These are phyloP conservation scores for Heptranchias perlo DNA, from an alignment of 2,113 vertebrate genomes.

Conservation along the genomic window DNA sequence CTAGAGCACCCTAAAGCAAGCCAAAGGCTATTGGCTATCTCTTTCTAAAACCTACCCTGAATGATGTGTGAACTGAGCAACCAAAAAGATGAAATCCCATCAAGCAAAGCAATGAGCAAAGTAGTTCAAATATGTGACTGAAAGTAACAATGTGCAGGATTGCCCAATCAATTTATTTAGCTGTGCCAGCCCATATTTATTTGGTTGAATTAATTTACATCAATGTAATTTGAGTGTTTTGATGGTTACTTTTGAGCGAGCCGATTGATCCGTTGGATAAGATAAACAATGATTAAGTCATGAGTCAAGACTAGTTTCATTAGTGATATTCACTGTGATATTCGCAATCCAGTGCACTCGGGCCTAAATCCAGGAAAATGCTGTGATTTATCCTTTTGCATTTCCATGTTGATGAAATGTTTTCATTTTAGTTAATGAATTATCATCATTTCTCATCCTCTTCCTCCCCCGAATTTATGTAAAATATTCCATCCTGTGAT, in stretches of 20 bases:
- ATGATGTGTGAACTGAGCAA: not conserved
- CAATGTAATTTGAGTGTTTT: not conserved
- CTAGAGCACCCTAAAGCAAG: slow-evolving; percentile 63
- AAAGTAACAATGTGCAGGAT: not conserved
- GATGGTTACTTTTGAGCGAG: not conserved
- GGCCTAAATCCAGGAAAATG: not conserved
- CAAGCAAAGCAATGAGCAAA: not conserved
- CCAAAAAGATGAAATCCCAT: not conserved
- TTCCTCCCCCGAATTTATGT: not conserved
- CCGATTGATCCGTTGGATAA: not conserved
- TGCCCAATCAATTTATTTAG: not conserved
- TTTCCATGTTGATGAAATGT: not conserved
- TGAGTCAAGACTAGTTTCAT: not conserved
- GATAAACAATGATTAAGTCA: not conserved
- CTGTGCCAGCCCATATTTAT: not conserved
- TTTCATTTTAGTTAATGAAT: not conserved
- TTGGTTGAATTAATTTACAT: not conserved
- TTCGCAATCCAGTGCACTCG: not conserved
- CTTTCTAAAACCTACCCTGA: not conserved
- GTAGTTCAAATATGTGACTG: not conserved
- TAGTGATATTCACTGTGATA: not conserved
- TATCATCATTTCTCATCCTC: not conserved
- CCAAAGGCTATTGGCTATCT: slow-evolving; percentile 65
- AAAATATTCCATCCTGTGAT: not conserved
- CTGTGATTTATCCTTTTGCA: not conserved